These are phyloP conservation scores for Linnaemya tessellans DNA, from an alignment of 2,888 invertebrate genomes.

Conservation along the genomic window DNA sequence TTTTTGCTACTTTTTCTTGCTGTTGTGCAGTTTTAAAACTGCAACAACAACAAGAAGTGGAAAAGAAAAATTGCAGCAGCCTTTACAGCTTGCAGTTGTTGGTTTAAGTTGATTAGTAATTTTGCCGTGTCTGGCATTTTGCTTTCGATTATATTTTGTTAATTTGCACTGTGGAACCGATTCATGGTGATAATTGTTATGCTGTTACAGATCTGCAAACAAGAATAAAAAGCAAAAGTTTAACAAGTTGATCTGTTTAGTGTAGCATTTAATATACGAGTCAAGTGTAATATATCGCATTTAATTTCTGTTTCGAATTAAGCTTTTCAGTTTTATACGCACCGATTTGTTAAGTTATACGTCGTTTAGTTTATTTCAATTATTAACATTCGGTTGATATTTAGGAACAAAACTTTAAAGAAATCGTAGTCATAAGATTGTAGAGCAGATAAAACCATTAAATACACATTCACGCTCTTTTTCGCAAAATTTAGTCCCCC, in stretches of 20 bases:
- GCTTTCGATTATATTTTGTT: constrained; percentile 23
- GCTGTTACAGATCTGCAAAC: constrained; percentile 19
- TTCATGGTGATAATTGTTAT: constrained; percentile 20
- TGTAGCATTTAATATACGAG: background rate
- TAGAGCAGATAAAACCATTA: no score
- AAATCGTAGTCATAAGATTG: no score
- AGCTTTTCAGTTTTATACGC: no score
- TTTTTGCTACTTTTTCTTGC: background rate
- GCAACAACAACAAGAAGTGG: background rate
- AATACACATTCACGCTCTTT: no score
- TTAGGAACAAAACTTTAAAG: no score
- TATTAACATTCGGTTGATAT: no score
- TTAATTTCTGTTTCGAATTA: no score
- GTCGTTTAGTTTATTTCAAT: no score
- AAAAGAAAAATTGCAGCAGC: constrained; percentile 53
- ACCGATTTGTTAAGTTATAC: no score
- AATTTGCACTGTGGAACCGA: constrained; percentile 27
- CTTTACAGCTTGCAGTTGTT: constrained; percentile 61
- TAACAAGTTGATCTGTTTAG: constrained; percentile 2
- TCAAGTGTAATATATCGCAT: no score
- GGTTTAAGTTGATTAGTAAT: constrained; percentile 32
- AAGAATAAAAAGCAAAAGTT: background rate
- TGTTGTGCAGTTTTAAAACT: constrained; percentile 13
- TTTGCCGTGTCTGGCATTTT: constrained; percentile 38
- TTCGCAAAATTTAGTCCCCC: no score